A percentile compares a stretch with the other conserved stretches of the same genome.
phyloP scores from a whole-genome alignment of 2,113 vertebrate genomes.

The Himantopus leucocephalus region DNA sequence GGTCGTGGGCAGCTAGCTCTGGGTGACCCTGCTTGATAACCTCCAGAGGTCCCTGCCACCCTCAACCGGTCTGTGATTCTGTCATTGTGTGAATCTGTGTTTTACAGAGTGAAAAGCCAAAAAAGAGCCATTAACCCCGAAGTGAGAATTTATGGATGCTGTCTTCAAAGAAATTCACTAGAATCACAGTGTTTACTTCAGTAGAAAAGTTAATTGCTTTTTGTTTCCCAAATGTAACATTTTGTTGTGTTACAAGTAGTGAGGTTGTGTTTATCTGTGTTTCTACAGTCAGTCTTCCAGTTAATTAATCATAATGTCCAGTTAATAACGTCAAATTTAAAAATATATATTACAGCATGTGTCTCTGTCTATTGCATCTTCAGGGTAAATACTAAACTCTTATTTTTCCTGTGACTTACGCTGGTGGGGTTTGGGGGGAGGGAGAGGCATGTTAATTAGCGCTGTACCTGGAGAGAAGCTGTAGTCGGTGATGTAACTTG shows the following conservation, averaged over 20 bases:
- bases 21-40: neutral
- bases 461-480: neutral
- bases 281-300: neutral
- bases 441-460: too few species aligned
- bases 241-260: neutral
- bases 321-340: neutral
- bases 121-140: neutral
- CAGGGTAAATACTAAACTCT: neutral
- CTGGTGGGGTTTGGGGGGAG: neutral
- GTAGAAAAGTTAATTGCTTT: neutral
- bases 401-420: neutral
- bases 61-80: neutral
- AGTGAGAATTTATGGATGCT: neutral
- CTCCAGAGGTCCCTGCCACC: neutral
- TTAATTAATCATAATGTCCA: fast-evolving
- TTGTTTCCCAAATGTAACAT: neutral
- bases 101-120: neutral
- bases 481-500: neutral
- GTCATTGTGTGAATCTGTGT: neutral
- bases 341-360: neutral
- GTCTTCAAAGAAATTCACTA: fast-evolving
- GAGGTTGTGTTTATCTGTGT: neutral
- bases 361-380: neutral
- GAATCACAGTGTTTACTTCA: neutral
- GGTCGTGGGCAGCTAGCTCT: neutral